A percentile compares a stretch with the other conserved stretches of the same genome.
These are phyloP conservation scores for Rhynchonycteris naso DNA, from an alignment of 2,797 vertebrate genomes.

Conservation along the genomic window DNA sequence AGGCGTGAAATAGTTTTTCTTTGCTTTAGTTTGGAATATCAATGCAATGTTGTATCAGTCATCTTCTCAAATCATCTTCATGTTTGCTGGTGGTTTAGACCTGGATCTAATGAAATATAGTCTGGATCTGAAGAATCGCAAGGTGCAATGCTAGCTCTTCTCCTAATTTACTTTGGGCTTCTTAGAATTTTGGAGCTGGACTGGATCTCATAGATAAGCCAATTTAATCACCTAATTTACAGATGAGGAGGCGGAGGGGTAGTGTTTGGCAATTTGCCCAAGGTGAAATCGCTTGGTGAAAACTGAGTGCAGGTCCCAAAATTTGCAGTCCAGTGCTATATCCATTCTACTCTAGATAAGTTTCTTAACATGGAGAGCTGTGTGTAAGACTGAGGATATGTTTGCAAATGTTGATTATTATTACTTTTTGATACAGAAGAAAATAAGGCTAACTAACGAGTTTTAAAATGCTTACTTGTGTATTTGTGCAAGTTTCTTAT, in stretches of 20 bases:
- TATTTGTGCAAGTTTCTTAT: slow-evolving; percentile 36
- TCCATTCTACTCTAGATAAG: not conserved
- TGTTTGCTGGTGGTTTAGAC: not conserved
- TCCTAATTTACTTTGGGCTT: not conserved
- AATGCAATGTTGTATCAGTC: not conserved
- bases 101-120: not conserved
- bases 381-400: not conserved
- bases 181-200: not conserved
- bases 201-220: not conserved
- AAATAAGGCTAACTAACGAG: not conserved
- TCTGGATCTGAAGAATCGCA: not conserved
- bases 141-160: not conserved
- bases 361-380: not conserved
- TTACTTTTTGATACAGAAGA: slow-evolving; percentile 38
- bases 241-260: not conserved
- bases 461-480: slow-evolving; percentile 26
- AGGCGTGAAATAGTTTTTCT: not conserved
- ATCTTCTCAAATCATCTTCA: slow-evolving; percentile 28
- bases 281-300: not conserved
- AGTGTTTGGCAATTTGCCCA: not conserved
- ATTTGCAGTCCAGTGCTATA: not conserved
- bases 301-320: not conserved
- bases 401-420: slow-evolving; percentile 41
- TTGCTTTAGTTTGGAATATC: not conserved
- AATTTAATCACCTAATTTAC: not conserved